Base-by-base conservation (phyloP, 2,797 vertebrate genomes). In the Schizopygopsis malacanthus region DNA sequence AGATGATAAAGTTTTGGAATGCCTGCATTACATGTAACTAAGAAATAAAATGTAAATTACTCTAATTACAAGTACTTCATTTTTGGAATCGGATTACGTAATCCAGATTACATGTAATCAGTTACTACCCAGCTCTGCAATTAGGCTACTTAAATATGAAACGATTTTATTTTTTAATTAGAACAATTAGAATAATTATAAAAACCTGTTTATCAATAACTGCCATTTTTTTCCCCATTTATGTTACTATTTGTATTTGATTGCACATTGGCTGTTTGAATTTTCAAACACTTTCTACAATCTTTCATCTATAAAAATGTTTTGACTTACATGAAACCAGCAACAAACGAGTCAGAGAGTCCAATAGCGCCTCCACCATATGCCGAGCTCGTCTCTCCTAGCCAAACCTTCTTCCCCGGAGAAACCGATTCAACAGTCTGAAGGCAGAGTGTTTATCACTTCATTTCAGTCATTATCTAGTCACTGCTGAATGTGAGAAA, bases 351-450 rank as follows among this genome's bases (percentile, higher is more conserved):
- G 92, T 99, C 95, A 0, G 98, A 99, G 83, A 99, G 91, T 28
- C 93, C 95, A 0, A 89, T 56, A 0, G 97, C 97, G 22, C 98
- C 98, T 1, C 98, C 98, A 2, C 97, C 97, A 0, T 95, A 99
- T 0, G 98, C 97, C 0, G 98, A 99, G 81, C 97, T 97, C 0
- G 98, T 99, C 93, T 99, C 98, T 84, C 98, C 98, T 1, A 99
- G 92, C 98, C 98, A 99, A 9, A 99, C 94, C 41, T 93, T 93
- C 93, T 96, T 98, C 65, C 91, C 84, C 0, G 97, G 97, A 69
- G 95, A 93, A 39, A 15, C 84, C 47, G 7, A 84, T 45, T 85
- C 39, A 9, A 95, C 91, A 6, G 43, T 89, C 95, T 96, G 6
- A 37, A 56, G 5, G 70, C 65, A 84, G 13, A 50, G 6, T 25